Evolutionary conservation across 2,888 invertebrate species (phyloP).

Genomic region (Drosophila yooni): DNA sequence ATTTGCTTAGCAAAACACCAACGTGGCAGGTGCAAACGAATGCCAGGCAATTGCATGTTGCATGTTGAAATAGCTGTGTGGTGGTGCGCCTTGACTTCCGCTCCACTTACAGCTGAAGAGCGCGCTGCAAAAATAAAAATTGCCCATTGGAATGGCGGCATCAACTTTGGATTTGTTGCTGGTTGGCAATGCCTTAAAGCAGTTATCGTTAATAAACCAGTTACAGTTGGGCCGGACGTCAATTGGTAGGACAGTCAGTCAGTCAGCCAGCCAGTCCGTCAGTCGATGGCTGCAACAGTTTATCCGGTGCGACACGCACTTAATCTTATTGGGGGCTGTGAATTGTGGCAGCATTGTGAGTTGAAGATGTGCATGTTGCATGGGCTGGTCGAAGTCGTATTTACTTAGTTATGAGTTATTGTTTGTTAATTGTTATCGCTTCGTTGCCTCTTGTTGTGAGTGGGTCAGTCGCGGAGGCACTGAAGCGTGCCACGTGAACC

Average conservation of each 20-base stretch:
- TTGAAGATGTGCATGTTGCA: neutral
- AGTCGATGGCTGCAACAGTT: neutral
- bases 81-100: constrained; percentile 51
- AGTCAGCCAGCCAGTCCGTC: neutral
- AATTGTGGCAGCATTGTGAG: neutral
- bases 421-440: constrained; percentile 52
- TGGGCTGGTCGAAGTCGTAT: neutral
- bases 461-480: constrained; percentile 50
- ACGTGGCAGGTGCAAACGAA: constrained; percentile 17
- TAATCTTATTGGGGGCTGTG: neutral
- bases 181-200: constrained; percentile 50
- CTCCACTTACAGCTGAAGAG: constrained; percentile 60
- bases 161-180: constrained; percentile 58
- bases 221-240: neutral
- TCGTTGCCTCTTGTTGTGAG: constrained; percentile 36
- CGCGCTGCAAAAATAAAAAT: constrained; percentile 21
- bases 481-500: constrained; percentile 48
- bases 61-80: constrained; percentile 13
- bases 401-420: constrained; percentile 13
- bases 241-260: neutral
- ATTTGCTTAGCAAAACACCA: constrained; percentile 12
- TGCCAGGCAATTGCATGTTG: constrained; percentile 14
- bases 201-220: constrained; percentile 54
- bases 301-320: neutral
- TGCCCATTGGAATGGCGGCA: constrained; percentile 9